Percentiles rank a stretch among this genome's conserved stretches.
These are phyloP conservation scores for Drosophila putrida DNA, from an alignment of 2,888 invertebrate genomes.

Conservation along the genomic window DNA sequence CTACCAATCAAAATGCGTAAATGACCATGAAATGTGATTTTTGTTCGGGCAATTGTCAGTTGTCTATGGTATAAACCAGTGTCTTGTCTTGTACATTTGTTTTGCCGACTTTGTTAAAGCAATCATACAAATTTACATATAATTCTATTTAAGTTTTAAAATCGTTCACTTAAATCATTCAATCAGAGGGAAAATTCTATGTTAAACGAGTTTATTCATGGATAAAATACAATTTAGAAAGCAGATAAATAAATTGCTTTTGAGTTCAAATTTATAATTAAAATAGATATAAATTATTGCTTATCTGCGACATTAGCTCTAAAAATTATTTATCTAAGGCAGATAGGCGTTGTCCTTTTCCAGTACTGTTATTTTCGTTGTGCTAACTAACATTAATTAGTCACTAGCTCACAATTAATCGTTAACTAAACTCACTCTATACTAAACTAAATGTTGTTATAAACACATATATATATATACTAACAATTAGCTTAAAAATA, in stretches of 20 bases:
- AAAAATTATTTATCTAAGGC: neutral
- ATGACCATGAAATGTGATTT: constrained; percentile 69
- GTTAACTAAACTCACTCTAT: constrained; percentile 50
- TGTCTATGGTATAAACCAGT: constrained; percentile 9
- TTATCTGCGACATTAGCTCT: neutral
- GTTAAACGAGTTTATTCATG: neutral
- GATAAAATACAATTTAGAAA: neutral
- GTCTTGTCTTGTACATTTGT: constrained; percentile 68
- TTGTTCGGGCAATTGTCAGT: constrained; percentile 44
- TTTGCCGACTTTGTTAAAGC: constrained; percentile 65
- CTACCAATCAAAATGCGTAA: constrained; percentile 55
- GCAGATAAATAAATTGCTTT: neutral
- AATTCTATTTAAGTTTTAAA: neutral
- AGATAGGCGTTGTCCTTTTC: neutral
- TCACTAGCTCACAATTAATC: constrained; percentile 41
- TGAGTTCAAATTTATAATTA: neutral
- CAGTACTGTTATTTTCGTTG: constrained; percentile 35
- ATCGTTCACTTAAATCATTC: constrained; percentile 17
- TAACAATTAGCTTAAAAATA: constrained; percentile 20
- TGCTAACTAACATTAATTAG: constrained; percentile 41
- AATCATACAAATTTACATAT: constrained; percentile 9
- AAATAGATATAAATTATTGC: neutral
- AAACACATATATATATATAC: constrained; percentile 16
- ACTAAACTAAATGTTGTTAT: constrained; percentile 60
- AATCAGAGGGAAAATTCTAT: neutral